Evolutionary conservation across 2,797 vertebrate genomes (phyloP).

Genomic region (Epinephelus awoara): DNA sequence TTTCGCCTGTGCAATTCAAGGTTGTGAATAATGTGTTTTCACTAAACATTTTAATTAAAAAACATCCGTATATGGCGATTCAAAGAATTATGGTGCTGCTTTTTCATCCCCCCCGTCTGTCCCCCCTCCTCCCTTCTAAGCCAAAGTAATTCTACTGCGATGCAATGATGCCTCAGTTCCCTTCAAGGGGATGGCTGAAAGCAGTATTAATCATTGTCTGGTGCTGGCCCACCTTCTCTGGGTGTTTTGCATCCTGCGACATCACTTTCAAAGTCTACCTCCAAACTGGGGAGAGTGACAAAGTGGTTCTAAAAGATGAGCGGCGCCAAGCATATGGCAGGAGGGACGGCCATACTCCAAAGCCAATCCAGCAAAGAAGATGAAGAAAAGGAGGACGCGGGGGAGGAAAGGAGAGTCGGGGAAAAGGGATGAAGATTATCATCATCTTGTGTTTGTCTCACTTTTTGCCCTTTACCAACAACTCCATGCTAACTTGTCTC

Average conservation of each 20-base stretch:
- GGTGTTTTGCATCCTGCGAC: constrained; percentile 73
- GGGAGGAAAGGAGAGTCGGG: not conserved
- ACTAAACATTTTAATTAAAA: constrained; percentile 79
- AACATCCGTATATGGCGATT: constrained; percentile 62
- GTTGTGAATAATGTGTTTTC: constrained; percentile 76
- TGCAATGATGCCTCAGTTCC: constrained; percentile 58
- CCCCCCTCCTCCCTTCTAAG: constrained; percentile 16
- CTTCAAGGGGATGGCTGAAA: constrained; percentile 74
- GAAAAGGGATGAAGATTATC: constrained; percentile 41
- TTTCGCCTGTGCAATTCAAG: constrained; percentile 55
- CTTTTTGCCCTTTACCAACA: constrained; percentile 49
- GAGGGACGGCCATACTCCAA: constrained; percentile 26
- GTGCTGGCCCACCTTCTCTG: constrained; percentile 71
- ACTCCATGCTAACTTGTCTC: constrained; percentile 29
- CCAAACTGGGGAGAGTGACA: constrained; percentile 70
- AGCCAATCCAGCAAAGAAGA: constrained; percentile 52
- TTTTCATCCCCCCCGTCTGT: constrained; percentile 14
- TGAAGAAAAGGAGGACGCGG: constrained; percentile 47
- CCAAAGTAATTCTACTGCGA: constrained; percentile 67
- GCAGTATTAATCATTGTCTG: constrained; percentile 80
- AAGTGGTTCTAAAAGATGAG: constrained; percentile 72
- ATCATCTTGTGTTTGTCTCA: constrained; percentile 33
- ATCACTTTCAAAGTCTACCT: constrained; percentile 73
- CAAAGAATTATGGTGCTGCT: constrained; percentile 59
- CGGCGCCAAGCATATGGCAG: constrained; percentile 61